These are phyloP conservation scores for Battus philenor DNA, from an alignment of 1,140 invertebrate genomes.

Conservation along the genomic window DNA sequence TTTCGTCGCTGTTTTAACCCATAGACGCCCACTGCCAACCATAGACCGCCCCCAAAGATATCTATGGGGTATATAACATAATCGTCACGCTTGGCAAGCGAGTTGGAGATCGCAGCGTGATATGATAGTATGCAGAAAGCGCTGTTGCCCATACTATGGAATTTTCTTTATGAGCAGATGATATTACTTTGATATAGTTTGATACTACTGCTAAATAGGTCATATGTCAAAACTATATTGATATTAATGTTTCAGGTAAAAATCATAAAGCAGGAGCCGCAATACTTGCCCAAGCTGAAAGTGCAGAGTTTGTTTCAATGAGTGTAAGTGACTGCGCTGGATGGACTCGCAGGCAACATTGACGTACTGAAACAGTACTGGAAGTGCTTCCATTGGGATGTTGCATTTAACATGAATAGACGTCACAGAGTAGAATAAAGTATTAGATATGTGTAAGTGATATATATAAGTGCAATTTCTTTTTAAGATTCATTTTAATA, in stretches of 20 bases:
- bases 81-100: no score
- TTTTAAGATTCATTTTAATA: slow-evolving; percentile 13
- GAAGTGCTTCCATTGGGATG: slow-evolving; percentile 2
- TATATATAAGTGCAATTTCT: slow-evolving; percentile 39
- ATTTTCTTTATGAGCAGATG: not conserved
- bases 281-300: slow-evolving; percentile 59
- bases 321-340: slow-evolving; percentile 17
- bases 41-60: not conserved
- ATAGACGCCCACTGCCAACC: not conserved
- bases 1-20: no score
- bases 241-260: slow-evolving; percentile 45
- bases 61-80: no score
- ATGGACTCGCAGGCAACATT: not conserved
- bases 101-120: no score
- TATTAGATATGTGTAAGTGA: slow-evolving; percentile 29
- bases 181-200: not conserved
- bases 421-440: slow-evolving; percentile 6
- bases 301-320: slow-evolving; percentile 64
- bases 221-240: no score
- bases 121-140: no score
- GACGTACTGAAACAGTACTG: not conserved
- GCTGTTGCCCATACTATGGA: not conserved
- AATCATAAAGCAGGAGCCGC: slow-evolving; percentile 48
- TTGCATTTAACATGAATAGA: slow-evolving; percentile 12
- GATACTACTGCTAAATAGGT: no score